phyloP scores from a whole-genome alignment of 2,888 invertebrate genomes.

The Eupithecia vulgata region DNA sequence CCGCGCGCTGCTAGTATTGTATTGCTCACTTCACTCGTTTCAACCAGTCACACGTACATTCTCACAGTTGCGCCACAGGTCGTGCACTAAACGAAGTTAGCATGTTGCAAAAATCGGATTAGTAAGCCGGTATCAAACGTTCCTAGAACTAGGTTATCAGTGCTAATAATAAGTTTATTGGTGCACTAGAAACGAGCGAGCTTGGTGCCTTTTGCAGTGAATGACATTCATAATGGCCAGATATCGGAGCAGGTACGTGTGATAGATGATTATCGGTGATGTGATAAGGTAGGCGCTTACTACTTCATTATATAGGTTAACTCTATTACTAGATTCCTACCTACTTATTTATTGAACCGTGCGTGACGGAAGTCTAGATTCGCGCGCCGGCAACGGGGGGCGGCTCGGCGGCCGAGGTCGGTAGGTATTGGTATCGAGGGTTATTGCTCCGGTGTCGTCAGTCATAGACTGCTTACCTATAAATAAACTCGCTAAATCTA shows the following conservation, averaged over 20 bases:
- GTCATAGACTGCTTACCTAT: background rate
- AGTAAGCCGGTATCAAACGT: constrained; percentile 16
- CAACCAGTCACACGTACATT: constrained; percentile 80
- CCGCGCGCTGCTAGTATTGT: constrained; percentile 52
- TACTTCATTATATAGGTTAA: background rate
- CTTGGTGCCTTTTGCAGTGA: constrained; percentile 54
- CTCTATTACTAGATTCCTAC: background rate
- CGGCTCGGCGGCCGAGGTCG: constrained; percentile 10
- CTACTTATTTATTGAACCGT: background rate
- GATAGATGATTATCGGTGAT: constrained; percentile 4
- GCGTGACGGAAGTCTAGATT: background rate
- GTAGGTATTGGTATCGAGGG: constrained; percentile 8
- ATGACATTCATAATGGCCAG: constrained; percentile 71
- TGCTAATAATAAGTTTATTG: constrained; percentile 18
- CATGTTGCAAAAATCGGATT: constrained; percentile 17
- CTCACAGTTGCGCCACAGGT: constrained; percentile 75
- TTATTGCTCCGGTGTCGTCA: constrained; percentile 6
- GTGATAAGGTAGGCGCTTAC: background rate
- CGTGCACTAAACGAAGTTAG: constrained; percentile 41
- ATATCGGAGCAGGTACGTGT: constrained; percentile 61
- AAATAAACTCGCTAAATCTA: background rate
- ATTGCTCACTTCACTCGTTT: constrained; percentile 52
- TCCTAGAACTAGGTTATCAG: constrained; percentile 19
- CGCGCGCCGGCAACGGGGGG: background rate
- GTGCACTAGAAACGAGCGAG: constrained; percentile 46